Evolutionary conservation across 2,113 vertebrate species (phyloP).

Genomic region (Sinocyclocheilus anshuiensis): DNA sequence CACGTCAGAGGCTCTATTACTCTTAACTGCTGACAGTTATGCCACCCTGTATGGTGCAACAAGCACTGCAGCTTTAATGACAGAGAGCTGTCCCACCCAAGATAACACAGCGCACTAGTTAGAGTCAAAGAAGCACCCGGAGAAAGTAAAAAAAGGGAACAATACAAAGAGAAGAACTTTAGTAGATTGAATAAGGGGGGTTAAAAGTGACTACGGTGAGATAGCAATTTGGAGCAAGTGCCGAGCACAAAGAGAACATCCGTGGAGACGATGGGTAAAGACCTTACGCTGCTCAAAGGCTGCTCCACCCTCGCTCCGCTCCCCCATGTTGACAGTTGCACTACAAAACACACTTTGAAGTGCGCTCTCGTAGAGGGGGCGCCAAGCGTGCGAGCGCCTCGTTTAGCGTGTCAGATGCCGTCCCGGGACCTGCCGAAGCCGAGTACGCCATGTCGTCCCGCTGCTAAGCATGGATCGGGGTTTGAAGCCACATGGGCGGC

Average conservation of each 20-base stretch:
- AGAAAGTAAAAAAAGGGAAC: conserved; percentile 54
- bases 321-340: conserved; percentile 79
- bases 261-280: conserved; percentile 74
- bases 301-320: conserved; percentile 72
- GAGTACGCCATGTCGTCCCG: conserved; percentile 57
- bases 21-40: conserved; percentile 74
- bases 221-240: conserved; percentile 72
- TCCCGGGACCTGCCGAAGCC: conserved; percentile 67
- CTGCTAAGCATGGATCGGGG: conserved; percentile 49
- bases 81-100: conserved; percentile 55
- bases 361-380: conserved; percentile 68
- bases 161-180: conserved; percentile 57
- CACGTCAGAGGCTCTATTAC: conserved; percentile 71
- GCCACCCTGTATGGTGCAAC: conserved; percentile 55
- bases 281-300: conserved; percentile 75
- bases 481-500: conserved; percentile 48
- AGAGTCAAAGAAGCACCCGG: conserved; percentile 44
- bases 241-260: conserved; percentile 72
- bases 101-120: conserved; percentile 40
- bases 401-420: conserved; percentile 74
- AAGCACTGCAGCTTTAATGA: conserved; percentile 52
- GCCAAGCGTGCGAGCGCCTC: conserved; percentile 65
- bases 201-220: conserved; percentile 68
- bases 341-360: conserved; percentile 80
- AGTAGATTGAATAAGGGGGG: neutral